These are phyloP conservation scores for Eulemur rubriventer DNA, from an alignment of 2,797 vertebrate species.

Conservation along the genomic window DNA sequence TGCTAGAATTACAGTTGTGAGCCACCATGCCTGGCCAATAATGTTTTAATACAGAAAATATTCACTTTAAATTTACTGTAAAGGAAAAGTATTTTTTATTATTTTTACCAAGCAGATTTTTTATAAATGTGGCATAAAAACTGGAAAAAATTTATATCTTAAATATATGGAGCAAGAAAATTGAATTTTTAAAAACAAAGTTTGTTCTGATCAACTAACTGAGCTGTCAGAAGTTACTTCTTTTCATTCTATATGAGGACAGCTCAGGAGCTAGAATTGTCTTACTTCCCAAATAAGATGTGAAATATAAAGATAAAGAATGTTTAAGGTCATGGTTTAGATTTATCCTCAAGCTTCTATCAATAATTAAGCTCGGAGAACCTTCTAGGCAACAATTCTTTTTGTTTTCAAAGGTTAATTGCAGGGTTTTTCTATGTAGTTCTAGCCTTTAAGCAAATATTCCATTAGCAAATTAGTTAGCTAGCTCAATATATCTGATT, in stretches of 20 bases:
- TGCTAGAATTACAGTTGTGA: too few species aligned
- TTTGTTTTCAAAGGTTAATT: slow-evolving; percentile 79
- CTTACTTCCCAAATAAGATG: neutral
- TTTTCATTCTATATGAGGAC: neutral
- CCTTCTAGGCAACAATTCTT: slow-evolving; percentile 60
- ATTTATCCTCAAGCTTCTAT: slow-evolving; percentile 47
- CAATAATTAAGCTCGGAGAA: slow-evolving; percentile 65
- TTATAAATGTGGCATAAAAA: neutral
- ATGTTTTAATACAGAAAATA: neutral
- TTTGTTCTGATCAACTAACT: neutral
- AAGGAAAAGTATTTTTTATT: slow-evolving; percentile 1
- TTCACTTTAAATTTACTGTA: neutral
- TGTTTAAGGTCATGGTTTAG: slow-evolving; percentile 59
- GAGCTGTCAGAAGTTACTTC: neutral
- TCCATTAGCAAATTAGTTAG: slow-evolving; percentile 69
- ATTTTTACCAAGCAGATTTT: neutral
- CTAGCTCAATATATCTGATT: slow-evolving; percentile 54
- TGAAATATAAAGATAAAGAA: slow-evolving; percentile 19
- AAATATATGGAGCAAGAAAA: neutral
- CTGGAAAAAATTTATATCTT: neutral
- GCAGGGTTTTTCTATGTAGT: slow-evolving; percentile 57
- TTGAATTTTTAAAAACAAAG: neutral
- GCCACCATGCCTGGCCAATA: too few species aligned
- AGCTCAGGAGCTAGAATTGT: neutral
- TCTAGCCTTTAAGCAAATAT: slow-evolving; percentile 74